Percentiles rank a stretch among this genome's conserved stretches.
phyloP scores from a whole-genome alignment of 2,797 vertebrate genomes.

The Oryzias dopingdopingensis region DNA sequence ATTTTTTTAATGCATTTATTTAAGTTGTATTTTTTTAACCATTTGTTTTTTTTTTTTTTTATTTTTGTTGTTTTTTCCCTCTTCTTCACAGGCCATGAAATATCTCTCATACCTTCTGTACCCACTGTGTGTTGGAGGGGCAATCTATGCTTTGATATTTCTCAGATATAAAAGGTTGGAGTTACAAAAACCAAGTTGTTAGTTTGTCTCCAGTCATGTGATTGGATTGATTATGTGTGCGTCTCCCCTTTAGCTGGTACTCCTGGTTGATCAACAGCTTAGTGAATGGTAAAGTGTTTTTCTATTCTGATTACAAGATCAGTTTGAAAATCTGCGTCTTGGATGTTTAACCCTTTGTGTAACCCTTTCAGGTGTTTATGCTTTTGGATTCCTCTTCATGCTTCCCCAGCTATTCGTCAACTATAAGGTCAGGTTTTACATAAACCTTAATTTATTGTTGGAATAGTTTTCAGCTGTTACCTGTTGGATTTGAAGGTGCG shows the following conservation, averaged over 20 bases:
- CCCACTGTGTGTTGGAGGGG: slow-evolving; percentile 91
- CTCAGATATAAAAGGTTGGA: slow-evolving; percentile 93
- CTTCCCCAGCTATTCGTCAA: slow-evolving; percentile 99
- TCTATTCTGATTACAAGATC: background rate
- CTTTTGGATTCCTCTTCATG: slow-evolving; percentile 99
- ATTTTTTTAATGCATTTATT: background rate
- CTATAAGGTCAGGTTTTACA: slow-evolving; percentile 85
- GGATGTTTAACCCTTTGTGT: background rate
- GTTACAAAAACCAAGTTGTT: background rate
- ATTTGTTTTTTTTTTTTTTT: background rate
- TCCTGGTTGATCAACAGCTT: slow-evolving; percentile 98
- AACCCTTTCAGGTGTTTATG: slow-evolving; percentile 87
- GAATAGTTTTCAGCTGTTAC: too few relatives aligned
- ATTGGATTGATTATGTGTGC: background rate
- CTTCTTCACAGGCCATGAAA: slow-evolving; percentile 87
- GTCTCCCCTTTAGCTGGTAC: slow-evolving; percentile 85
- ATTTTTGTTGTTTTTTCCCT: background rate
- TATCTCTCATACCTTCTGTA: slow-evolving; percentile 95
- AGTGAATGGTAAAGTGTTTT: slow-evolving; percentile 86
- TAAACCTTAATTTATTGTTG: too few relatives aligned
- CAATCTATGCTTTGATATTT: slow-evolving; percentile 89
- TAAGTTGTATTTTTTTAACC: background rate
- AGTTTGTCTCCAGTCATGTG: background rate
- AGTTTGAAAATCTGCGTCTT: background rate
- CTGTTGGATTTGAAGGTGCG: too few relatives aligned